Conservation (phyloP, 2,888 invertebrate genomes). For the Molorchus minor region DNA sequence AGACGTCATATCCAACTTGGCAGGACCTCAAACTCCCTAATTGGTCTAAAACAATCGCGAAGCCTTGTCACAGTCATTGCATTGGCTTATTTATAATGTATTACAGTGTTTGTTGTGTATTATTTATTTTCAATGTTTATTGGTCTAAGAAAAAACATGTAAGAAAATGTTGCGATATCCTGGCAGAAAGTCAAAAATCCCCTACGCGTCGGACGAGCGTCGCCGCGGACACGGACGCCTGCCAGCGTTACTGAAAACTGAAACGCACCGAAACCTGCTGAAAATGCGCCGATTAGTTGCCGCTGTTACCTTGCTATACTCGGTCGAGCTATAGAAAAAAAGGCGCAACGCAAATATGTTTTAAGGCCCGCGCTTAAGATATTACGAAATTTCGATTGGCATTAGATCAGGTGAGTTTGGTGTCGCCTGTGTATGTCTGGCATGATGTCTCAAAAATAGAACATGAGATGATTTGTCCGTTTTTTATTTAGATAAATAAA, state of each 20-base stretch:
- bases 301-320: constrained; percentile 27
- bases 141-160: too few species aligned
- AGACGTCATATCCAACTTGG: too few species aligned
- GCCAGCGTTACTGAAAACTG: constrained; percentile 19
- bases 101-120: too few species aligned
- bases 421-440: background rate
- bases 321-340: constrained; percentile 29
- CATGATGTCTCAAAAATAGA: too few species aligned
- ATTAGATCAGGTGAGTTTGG: background rate
- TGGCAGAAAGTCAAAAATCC: constrained; percentile 7
- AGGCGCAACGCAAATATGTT: constrained; percentile 2
- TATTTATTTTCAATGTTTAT: too few species aligned
- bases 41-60: too few species aligned
- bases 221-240: background rate
- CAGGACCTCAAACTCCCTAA: too few species aligned
- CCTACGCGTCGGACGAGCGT: background rate
- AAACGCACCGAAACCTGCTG: constrained; percentile 20
- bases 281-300: constrained; percentile 35
- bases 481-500: too few species aligned
- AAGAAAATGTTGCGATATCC: too few species aligned
- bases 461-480: too few species aligned
- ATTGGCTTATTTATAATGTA: too few species aligned
- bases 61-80: too few species aligned
- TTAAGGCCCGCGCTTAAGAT: background rate
- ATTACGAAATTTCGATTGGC: background rate